phyloP scores from a whole-genome alignment of 2,888 invertebrate genomes.

The Caradrina clavipalpis region DNA sequence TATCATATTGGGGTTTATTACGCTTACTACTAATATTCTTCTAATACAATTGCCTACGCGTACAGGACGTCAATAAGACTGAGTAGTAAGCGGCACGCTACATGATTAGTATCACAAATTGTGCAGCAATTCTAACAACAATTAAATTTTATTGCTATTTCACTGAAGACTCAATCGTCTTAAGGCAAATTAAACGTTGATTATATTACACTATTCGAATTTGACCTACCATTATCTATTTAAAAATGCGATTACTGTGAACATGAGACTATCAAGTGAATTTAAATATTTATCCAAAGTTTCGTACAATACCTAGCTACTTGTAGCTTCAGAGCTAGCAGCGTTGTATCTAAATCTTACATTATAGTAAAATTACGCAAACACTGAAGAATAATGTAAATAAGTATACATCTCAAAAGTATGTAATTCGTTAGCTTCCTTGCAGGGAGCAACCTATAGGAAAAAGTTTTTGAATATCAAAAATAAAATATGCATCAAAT shows the following conservation, averaged over 20 bases:
- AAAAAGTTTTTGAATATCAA: conserved; percentile 89
- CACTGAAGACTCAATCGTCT: conserved; percentile 82
- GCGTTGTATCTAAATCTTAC: conserved; percentile 77
- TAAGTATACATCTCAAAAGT: conserved; percentile 86
- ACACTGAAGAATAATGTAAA: conserved; percentile 78
- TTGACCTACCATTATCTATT: conserved; percentile 64
- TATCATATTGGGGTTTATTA: conserved; percentile 84
- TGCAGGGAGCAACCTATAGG: conserved; percentile 84
- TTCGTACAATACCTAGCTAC: conserved; percentile 71
- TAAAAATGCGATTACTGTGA: conserved; percentile 69
- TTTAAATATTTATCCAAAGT: conserved; percentile 67
- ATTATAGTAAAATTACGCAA: conserved; percentile 80
- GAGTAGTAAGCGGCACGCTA: conserved; percentile 87
- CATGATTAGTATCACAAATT: conserved; percentile 87
- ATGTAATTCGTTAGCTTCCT: conserved; percentile 81
- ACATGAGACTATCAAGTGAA: conserved; percentile 72
- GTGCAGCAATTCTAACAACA: conserved; percentile 86
- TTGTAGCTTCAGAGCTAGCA: conserved; percentile 68
- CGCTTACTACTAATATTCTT: conserved; percentile 85
- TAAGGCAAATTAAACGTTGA: conserved; percentile 87
- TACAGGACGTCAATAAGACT: conserved; percentile 87
- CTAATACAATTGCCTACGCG: conserved; percentile 89
- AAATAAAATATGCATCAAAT: conserved; percentile 85
- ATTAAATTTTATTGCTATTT: conserved; percentile 88
- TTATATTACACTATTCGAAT: conserved; percentile 74